These are phyloP conservation scores for Nemotelus pantherinus DNA, from an alignment of 2,888 invertebrate genomes.

Conservation along the genomic window DNA sequence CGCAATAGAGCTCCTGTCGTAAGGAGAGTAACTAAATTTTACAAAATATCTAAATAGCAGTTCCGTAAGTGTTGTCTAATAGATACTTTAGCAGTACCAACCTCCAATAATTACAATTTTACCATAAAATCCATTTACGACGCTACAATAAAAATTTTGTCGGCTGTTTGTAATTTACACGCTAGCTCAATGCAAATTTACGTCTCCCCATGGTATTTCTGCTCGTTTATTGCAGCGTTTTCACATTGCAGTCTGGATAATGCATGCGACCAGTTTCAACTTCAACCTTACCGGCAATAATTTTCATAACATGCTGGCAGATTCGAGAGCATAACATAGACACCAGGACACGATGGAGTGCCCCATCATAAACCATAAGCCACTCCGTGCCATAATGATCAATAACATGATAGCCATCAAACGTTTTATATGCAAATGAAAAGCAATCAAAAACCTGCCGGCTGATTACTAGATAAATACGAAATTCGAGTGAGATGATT, in stretches of 20 bases:
- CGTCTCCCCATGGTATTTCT: conserved; percentile 9
- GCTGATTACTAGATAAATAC: conserved; percentile 38
- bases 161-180: conserved; percentile 17
- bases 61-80: too few species aligned
- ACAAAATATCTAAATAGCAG: too few species aligned
- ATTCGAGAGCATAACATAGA: conserved; percentile 13
- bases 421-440: conserved; percentile 41
- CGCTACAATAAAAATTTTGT: background rate
- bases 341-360: background rate
- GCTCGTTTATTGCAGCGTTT: conserved; percentile 13
- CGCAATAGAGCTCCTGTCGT: too few species aligned
- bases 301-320: conserved; percentile 12
- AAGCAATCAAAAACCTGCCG: conserved; percentile 44
- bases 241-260: conserved; percentile 16
- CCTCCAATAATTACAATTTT: conserved; percentile 10
- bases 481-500: conserved; percentile 30
- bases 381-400: conserved; percentile 40
- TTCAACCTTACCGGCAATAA: conserved; percentile 34
- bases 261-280: conserved; percentile 31
- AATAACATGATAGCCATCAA: conserved; percentile 39
- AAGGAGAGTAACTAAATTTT: too few species aligned
- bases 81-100: too few species aligned
- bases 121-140: background rate
- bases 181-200: conserved; percentile 15
- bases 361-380: conserved; percentile 25